A percentile compares a stretch with the other conserved stretches of the same genome.
These are phyloP conservation scores for Erythrolamprus reginae DNA, from an alignment of 2,113 vertebrate species.

Conservation along the genomic window DNA sequence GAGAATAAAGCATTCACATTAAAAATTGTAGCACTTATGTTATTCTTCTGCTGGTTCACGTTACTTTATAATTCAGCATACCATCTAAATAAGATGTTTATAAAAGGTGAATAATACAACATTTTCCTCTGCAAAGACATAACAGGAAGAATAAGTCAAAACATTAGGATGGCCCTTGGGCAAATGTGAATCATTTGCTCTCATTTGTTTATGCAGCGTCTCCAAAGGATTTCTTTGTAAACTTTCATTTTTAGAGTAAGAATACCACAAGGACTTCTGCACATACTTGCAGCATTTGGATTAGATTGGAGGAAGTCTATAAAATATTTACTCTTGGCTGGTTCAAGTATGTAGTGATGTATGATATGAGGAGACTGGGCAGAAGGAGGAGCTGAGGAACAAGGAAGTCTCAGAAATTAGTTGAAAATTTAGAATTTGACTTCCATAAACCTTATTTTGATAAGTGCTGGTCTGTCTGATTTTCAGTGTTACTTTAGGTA, in stretches of 20 bases:
- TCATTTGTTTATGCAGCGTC: not conserved
- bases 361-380: not conserved
- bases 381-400: not conserved
- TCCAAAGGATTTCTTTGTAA: not conserved
- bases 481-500: not conserved
- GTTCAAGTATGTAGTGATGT: not conserved
- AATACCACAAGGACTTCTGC: not conserved
- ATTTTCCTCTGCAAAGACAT: not conserved
- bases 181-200: slow-evolving; percentile 6
- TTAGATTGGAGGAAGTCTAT: not conserved
- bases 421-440: not conserved
- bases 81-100: not conserved
- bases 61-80: not conserved
- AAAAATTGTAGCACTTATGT: not conserved
- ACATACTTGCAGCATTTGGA: not conserved
- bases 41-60: not conserved
- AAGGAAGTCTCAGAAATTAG: not conserved
- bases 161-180: not conserved
- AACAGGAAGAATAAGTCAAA: not conserved
- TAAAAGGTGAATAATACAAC: not conserved
- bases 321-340: not conserved
- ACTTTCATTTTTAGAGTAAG: not conserved
- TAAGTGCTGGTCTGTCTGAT: not conserved
- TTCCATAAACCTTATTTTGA: not conserved
- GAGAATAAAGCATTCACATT: not conserved